phyloP scores from a whole-genome alignment of 1,140 invertebrate species.

The Dendrolimus kikuchii region DNA sequence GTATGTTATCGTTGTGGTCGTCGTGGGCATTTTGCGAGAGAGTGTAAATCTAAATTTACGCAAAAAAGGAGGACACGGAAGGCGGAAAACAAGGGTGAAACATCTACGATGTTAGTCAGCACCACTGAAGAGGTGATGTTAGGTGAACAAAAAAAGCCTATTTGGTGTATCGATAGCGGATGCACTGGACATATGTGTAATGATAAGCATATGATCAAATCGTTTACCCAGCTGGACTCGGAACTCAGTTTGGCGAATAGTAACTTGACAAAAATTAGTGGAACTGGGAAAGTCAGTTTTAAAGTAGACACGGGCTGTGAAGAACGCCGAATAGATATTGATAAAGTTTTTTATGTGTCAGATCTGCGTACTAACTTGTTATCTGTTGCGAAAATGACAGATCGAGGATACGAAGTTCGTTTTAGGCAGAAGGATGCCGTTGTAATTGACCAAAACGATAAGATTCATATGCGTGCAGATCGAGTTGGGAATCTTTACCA shows the following conservation, averaged over 20 bases:
- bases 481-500: slow-evolving; percentile 18
- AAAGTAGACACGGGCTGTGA: slow-evolving; percentile 15
- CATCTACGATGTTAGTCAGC: slow-evolving; percentile 8
- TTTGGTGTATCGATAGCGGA: slow-evolving; percentile 21
- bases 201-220: slow-evolving; percentile 5
- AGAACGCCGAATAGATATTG: slow-evolving; percentile 13
- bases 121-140: slow-evolving; percentile 15
- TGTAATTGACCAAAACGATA: slow-evolving; percentile 12
- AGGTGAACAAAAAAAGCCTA: slow-evolving; percentile 9
- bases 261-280: slow-evolving; percentile 8
- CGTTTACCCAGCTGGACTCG: slow-evolving; percentile 1
- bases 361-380: slow-evolving; percentile 16
- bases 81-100: slow-evolving; percentile 7
- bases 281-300: slow-evolving; percentile 15
- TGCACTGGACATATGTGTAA: slow-evolving; percentile 18
- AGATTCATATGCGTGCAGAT: slow-evolving; percentile 16
- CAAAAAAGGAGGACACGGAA: slow-evolving; percentile 14
- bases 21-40: slow-evolving; percentile 21
- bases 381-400: slow-evolving; percentile 19
- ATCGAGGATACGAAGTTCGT: slow-evolving; percentile 15
- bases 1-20: slow-evolving; percentile 23
- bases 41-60: slow-evolving; percentile 18
- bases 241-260: slow-evolving; percentile 6
- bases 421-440: slow-evolving; percentile 17
- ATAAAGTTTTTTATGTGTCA: slow-evolving; percentile 18